Conservation (phyloP, 2,888 invertebrate genomes). For the Eulithis testata region DNA sequence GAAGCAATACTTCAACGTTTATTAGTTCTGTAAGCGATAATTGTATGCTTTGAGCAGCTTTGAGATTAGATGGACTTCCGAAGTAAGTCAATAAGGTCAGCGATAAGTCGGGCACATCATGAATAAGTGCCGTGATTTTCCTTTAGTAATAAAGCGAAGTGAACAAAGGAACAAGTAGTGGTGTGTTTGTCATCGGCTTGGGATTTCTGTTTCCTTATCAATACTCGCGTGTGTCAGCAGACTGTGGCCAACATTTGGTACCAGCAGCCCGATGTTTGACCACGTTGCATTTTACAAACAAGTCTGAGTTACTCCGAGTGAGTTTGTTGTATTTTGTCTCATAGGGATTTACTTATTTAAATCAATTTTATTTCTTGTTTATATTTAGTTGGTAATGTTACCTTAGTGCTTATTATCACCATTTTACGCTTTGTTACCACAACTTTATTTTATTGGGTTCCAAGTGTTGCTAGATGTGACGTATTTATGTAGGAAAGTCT, state of each 20-base stretch:
- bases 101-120: constrained; percentile 43
- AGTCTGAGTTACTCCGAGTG: constrained; percentile 64
- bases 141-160: constrained; percentile 33
- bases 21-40: constrained; percentile 47
- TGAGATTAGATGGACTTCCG: constrained; percentile 46
- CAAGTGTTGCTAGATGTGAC: constrained; percentile 31
- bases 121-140: constrained; percentile 41
- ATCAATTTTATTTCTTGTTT: constrained; percentile 55
- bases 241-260: constrained; percentile 58
- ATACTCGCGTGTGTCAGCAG: constrained; percentile 57
- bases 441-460: constrained; percentile 51
- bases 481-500: constrained; percentile 34
- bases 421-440: constrained; percentile 77
- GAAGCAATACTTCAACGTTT: constrained; percentile 49
- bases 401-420: constrained; percentile 66
- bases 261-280: constrained; percentile 61
- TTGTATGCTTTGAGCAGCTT: constrained; percentile 45
- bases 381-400: constrained; percentile 57
- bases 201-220: constrained; percentile 58
- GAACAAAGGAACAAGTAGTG: constrained; percentile 49
- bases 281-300: constrained; percentile 69
- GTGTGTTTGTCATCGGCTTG: constrained; percentile 51
- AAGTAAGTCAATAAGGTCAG: constrained; percentile 41
- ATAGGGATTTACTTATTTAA: constrained; percentile 65
- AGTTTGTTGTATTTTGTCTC: constrained; percentile 62